phyloP scores from a whole-genome alignment of 1,140 invertebrate genomes.

The Telenomus remus region DNA sequence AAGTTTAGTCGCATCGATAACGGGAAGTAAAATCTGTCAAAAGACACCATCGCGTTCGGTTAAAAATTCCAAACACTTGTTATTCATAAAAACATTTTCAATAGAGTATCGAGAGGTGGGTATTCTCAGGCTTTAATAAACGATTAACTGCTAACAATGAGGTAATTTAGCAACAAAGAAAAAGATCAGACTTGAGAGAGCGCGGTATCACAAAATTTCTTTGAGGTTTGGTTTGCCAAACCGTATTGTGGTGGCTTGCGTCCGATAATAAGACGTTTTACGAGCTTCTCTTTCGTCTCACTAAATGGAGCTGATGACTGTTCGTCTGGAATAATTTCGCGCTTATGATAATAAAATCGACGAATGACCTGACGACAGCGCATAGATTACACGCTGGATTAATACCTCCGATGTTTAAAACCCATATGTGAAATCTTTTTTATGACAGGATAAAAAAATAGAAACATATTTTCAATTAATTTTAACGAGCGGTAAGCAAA shows the following conservation, averaged over 20 bases:
- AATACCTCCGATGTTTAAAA: constrained; percentile 15
- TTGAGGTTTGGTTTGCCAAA: constrained; percentile 53
- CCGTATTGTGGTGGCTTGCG: constrained; percentile 42
- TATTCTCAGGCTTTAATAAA: too few relatives aligned
- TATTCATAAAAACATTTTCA: too few relatives aligned
- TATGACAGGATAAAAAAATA: constrained; percentile 3
- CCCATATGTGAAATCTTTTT: constrained; percentile 1
- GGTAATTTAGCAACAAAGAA: too few relatives aligned
- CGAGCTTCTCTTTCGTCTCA: constrained; percentile 51
- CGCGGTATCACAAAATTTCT: constrained; percentile 47
- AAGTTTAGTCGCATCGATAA: too few relatives aligned
- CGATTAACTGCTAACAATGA: too few relatives aligned
- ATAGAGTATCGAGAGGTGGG: too few relatives aligned
- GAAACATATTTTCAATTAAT: too few relatives aligned
- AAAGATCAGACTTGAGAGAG: neutral
- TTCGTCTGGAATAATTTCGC: constrained; percentile 52
- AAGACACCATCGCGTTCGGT: too few relatives aligned
- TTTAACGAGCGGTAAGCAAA: too few relatives aligned
- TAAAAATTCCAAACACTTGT: too few relatives aligned
- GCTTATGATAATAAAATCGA: constrained; percentile 58
- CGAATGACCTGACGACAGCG: constrained; percentile 46
- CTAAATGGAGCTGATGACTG: constrained; percentile 48
- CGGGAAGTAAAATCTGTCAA: too few relatives aligned
- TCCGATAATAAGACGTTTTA: constrained; percentile 52
- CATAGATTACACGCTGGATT: constrained; percentile 38